A percentile compares a stretch with the other conserved stretches of the same genome.
phyloP scores from a whole-genome alignment of 2,888 invertebrate species.

The Cataglyphis livida region DNA sequence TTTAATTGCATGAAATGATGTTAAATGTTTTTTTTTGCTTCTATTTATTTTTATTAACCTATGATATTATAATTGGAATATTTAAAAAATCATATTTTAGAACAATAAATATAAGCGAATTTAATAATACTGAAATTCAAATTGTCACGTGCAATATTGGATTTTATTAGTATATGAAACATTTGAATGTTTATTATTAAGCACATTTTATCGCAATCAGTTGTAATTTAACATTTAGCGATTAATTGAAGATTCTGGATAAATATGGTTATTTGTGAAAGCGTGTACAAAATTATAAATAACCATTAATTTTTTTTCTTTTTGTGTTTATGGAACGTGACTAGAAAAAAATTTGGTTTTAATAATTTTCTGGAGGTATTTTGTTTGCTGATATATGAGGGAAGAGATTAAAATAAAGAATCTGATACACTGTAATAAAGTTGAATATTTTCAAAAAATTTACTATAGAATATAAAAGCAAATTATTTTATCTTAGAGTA shows the following conservation, averaged over 20 bases:
- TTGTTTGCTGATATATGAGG: slow-evolving; percentile 21
- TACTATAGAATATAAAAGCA: not conserved
- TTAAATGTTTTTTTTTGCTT: not conserved
- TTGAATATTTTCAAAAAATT: slow-evolving; percentile 14
- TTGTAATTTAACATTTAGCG: not conserved
- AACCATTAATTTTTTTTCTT: slow-evolving; percentile 19
- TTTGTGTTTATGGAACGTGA: slow-evolving; percentile 69
- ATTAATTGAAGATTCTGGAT: not conserved
- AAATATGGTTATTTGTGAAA: not conserved
- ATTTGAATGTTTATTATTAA: not conserved
- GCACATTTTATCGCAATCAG: not conserved
- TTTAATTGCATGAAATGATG: not conserved
- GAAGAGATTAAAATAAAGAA: not conserved
- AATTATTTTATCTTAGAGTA: slow-evolving; percentile 5
- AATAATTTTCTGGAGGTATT: slow-evolving; percentile 31
- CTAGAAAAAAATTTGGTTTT: slow-evolving; percentile 51
- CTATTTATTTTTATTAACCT: not conserved
- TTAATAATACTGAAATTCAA: not conserved
- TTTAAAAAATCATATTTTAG: not conserved
- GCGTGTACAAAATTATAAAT: not conserved
- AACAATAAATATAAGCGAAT: not conserved
- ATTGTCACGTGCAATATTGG: not conserved
- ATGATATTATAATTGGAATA: not conserved
- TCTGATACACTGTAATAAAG: not conserved
- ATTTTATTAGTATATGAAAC: not conserved